These are phyloP conservation scores for Rhabdornis inornatus DNA, from an alignment of 2,113 vertebrate genomes.

Conservation along the genomic window DNA sequence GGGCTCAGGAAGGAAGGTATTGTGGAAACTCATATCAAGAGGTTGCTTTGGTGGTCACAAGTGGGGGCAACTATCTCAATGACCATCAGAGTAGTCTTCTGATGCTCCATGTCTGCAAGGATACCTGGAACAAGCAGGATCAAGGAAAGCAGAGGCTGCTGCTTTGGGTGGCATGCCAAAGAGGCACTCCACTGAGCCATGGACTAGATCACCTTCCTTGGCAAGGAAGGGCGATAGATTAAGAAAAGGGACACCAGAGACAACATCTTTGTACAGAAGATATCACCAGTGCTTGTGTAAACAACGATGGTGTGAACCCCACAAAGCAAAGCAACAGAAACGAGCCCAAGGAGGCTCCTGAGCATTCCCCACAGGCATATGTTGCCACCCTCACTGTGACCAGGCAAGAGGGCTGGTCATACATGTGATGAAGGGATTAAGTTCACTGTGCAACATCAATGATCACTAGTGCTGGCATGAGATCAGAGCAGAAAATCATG, in stretches of 20 bases:
- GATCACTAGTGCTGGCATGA: background rate
- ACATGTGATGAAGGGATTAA: background rate
- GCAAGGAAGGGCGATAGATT: background rate
- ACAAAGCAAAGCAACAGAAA: background rate
- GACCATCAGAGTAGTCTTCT: background rate
- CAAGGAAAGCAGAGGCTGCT: background rate
- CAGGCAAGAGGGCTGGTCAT: background rate
- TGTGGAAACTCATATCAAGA: background rate
- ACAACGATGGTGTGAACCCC: background rate
- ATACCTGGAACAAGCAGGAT: background rate
- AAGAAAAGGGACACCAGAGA: background rate
- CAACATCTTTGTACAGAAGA: background rate
- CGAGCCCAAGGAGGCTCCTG: background rate
- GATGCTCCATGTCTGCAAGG: background rate
- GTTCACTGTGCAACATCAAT: background rate
- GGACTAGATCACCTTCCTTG: background rate
- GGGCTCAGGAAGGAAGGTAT: background rate
- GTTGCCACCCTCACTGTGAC: background rate
- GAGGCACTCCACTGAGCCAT: background rate
- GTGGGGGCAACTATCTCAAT: background rate
- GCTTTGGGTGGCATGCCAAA: background rate
- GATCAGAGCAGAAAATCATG: background rate
- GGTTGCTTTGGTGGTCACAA: background rate
- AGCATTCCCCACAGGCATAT: background rate
- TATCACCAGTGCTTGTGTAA: background rate